phyloP scores from a whole-genome alignment of 2,113 vertebrate genomes.

The Bubo scandiacus region DNA sequence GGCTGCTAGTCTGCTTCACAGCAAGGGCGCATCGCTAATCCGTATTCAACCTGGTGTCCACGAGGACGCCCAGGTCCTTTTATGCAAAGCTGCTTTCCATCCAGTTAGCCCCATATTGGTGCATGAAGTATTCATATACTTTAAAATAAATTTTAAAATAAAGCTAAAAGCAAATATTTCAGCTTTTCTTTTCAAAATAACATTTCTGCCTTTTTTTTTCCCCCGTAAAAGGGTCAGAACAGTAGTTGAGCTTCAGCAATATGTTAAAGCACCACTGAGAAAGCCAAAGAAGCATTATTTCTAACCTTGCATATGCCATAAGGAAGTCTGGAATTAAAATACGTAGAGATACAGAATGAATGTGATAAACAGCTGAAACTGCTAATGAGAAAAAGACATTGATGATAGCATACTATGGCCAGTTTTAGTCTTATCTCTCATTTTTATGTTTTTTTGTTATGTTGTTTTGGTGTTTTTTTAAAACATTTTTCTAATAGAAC shows the following conservation, averaged over 20 bases:
- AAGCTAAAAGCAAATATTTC: neutral
- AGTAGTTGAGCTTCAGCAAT: neutral
- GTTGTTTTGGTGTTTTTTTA: neutral
- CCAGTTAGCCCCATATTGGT: neutral
- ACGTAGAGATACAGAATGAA: neutral
- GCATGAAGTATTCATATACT: neutral
- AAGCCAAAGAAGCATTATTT: neutral
- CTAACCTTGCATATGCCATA: neutral
- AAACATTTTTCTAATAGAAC: neutral
- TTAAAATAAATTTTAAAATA: neutral
- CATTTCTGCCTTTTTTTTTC: neutral
- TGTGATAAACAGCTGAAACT: neutral
- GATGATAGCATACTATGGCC: neutral
- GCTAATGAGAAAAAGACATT: neutral
- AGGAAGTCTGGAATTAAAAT: neutral
- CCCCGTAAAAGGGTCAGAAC: neutral
- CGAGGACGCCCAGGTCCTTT: fast-evolving
- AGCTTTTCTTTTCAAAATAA: neutral
- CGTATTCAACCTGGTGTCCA: neutral
- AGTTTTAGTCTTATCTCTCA: neutral
- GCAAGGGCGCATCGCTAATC: fast-evolving
- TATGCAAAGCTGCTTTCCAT: neutral
- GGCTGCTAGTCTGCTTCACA: neutral
- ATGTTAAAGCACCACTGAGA: neutral
- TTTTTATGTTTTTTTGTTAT: neutral